phyloP scores from a whole-genome alignment of 2,888 invertebrate species.

The Nephrotoma guestfalica region DNA sequence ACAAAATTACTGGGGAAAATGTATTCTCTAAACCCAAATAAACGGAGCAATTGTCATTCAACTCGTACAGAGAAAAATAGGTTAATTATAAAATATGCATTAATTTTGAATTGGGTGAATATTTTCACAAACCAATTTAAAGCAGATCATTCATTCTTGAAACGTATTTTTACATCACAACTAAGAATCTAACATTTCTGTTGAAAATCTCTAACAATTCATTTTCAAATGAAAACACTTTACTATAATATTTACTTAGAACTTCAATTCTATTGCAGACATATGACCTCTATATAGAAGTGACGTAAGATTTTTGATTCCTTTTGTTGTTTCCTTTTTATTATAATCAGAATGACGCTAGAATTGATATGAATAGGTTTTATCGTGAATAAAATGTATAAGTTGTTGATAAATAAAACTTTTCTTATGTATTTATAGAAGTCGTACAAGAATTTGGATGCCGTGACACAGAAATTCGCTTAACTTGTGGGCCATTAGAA shows the following conservation, averaged over 20 bases:
- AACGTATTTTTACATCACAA: no score
- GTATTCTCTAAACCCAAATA: background rate
- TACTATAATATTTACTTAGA: background rate
- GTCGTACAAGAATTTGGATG: slow-evolving; percentile 48
- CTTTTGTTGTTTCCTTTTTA: background rate
- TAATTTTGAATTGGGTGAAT: background rate
- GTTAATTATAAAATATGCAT: background rate
- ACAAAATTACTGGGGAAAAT: background rate
- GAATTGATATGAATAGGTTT: background rate
- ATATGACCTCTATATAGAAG: background rate
- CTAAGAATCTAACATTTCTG: background rate
- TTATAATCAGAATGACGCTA: background rate
- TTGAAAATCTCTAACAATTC: background rate
- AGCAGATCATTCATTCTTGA: no score
- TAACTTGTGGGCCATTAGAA: slow-evolving; percentile 47
- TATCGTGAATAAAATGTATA: background rate
- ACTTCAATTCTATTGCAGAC: background rate
- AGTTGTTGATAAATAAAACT: background rate
- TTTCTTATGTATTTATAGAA: slow-evolving; percentile 37
- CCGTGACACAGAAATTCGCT: slow-evolving; percentile 41
- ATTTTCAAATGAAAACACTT: background rate
- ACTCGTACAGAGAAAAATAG: background rate
- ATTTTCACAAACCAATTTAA: background rate
- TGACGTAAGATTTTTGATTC: background rate
- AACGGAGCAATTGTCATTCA: background rate